Percentiles rank a stretch among this genome's conserved stretches.
These are phyloP conservation scores for Atherix ibis DNA, from an alignment of 2,888 invertebrate species.

Conservation along the genomic window DNA sequence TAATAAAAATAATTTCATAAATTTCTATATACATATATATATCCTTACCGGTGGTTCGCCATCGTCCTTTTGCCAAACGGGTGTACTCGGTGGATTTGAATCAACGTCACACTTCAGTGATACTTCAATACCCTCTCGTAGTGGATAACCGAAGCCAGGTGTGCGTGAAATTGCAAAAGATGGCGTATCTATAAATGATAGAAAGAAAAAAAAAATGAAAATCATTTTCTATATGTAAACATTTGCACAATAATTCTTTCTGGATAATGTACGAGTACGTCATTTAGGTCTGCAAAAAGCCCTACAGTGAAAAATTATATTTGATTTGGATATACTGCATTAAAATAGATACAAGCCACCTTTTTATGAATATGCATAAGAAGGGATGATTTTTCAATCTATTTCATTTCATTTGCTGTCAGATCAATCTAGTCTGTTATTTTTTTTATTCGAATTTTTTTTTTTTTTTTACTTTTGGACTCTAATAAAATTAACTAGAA, in stretches of 20 bases:
- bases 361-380: no score
- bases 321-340: no score
- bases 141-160: slow-evolving; percentile 82
- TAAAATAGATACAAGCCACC: no score
- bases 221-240: neutral
- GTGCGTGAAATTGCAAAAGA: slow-evolving; percentile 84
- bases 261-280: neutral
- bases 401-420: no score
- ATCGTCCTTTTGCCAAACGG: slow-evolving; percentile 62
- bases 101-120: slow-evolving; percentile 85
- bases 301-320: no score
- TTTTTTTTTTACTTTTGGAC: no score
- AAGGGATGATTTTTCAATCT: no score
- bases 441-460: no score
- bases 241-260: neutral
- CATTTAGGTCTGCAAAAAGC: slow-evolving; percentile 2
- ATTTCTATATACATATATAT: no score
- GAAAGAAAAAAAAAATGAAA: slow-evolving; percentile 3
- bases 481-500: no score
- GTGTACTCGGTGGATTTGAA: slow-evolving; percentile 75
- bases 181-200: slow-evolving; percentile 55
- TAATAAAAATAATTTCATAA: no score
- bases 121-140: slow-evolving; percentile 76
- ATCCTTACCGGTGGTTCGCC: slow-evolving; percentile 40
- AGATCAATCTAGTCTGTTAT: no score